Base-by-base conservation (phyloP, 1,140 invertebrate genomes). In the Helicoverpa armigera region DNA sequence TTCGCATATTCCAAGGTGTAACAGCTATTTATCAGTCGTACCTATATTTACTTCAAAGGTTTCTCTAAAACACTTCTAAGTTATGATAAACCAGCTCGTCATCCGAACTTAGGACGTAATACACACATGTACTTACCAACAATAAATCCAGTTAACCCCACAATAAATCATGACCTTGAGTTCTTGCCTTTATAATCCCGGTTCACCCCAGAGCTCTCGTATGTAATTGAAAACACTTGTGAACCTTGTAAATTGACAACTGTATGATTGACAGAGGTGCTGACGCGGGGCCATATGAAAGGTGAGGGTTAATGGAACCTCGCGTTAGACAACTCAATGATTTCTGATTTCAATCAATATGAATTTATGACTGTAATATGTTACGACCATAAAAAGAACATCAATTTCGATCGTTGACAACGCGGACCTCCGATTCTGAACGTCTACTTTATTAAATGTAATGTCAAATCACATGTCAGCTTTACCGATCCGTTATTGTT, bases 231-330 rank as follows among this genome's bases (percentile, higher is more conserved):
- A 73, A 73, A 56, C 70, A 73, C 70, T 73, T 58, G 70, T 73
- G 70, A 56, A 73, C 43, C 23, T 73, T 54, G 51, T 73, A 73
- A 73, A 73, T 73, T 73, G 70, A 58, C 70, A 73, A 56, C 35
- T 58, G 70, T 63, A 75, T 75, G 73, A 75, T 75, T 75, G 73
- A 75, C 73, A 50, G 43, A 14, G 73, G 73, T 75, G 73, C 54
- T 75, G 58, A 61, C 48, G 43, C 61, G 56, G 56, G 56, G 23
- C 63, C 58, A 75, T 61, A 75, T 75, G 3, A 61, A 61, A 61
- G 56, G 58, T 29, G 53, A 29, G 13, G 18, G 56, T 13, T 29
- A 29, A 51, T 51, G 35, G 56, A 29, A 48, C 13, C n/a, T 23
- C 58, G 35, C 10, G 31, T 18, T 51, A 61, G 43, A 50, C 73